Percentiles rank a stretch among this genome's conserved stretches.
These are phyloP conservation scores for Dicrostonyx torquatus DNA, from an alignment of 2,797 vertebrate genomes.

Conservation along the genomic window DNA sequence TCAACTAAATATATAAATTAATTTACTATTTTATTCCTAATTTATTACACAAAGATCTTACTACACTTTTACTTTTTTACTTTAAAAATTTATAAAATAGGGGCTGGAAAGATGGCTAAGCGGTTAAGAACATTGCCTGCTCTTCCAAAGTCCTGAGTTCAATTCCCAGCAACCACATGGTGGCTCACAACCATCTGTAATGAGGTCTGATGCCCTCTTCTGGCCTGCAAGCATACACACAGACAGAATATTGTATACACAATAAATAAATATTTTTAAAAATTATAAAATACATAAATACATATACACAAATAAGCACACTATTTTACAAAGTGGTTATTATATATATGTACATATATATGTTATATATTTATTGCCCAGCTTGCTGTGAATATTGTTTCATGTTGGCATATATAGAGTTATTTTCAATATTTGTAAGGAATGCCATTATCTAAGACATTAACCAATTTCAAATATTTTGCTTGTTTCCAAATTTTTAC, in stretches of 20 bases:
- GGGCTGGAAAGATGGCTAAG: too few species aligned
- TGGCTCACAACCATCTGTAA: too few species aligned
- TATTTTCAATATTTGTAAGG: constrained; percentile 2
- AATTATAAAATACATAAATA: background rate
- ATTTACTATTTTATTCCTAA: background rate
- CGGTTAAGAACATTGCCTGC: too few species aligned
- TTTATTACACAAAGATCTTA: background rate
- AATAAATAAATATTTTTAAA: too few species aligned
- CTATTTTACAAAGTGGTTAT: background rate
- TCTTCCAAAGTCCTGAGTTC: too few species aligned
- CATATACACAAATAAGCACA: background rate
- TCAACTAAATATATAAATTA: constrained; percentile 8
- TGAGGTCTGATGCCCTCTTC: too few species aligned
- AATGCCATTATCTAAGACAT: constrained; percentile 9
- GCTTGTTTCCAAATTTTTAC: constrained; percentile 8
- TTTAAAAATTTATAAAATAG: background rate
- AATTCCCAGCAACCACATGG: too few species aligned
- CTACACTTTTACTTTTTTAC: background rate
- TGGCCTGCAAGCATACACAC: too few species aligned
- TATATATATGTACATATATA: background rate
- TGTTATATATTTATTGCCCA: background rate
- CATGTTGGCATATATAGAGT: background rate
- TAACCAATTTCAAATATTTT: background rate
- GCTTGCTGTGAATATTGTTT: background rate
- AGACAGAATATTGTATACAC: too few species aligned